A percentile compares a stretch with the other conserved stretches of the same genome.
Conservation (phyloP, 1,140 invertebrate species). For the Piezodorus guildinii region DNA sequence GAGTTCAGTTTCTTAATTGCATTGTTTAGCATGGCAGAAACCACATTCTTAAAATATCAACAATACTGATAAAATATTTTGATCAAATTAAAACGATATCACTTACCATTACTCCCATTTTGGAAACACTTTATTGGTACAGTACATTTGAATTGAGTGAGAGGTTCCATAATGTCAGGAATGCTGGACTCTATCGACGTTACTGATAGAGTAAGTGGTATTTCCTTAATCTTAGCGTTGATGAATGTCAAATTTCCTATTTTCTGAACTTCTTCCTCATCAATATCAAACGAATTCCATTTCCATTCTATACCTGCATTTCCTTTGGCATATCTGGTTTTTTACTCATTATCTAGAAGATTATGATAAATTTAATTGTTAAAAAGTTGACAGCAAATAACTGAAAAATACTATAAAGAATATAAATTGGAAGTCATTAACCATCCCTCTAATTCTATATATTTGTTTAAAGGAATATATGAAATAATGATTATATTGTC, state of each 20-base stretch:
- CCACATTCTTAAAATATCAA: no score
- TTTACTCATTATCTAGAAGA: conserved; percentile 15
- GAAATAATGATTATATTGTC: no score
- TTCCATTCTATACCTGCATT: neutral
- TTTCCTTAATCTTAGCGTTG: neutral
- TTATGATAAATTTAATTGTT: neutral
- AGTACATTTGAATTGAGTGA: neutral
- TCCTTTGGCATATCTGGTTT: conserved; percentile 15
- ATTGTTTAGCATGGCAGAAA: no score
- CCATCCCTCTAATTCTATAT: no score
- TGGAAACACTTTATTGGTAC: neutral
- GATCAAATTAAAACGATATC: no score
- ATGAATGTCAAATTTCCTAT: conserved; percentile 5
- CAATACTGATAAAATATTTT: no score
- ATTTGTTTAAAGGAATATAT: no score
- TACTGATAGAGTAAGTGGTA: neutral
- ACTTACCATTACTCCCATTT: neutral
- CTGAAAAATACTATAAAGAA: no score
- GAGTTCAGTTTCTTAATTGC: no score
- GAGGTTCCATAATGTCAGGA: conserved; percentile 1
- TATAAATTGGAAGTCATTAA: no score
- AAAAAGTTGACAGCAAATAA: no score
- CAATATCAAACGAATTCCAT: conserved; percentile 5
- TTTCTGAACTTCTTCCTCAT: neutral
- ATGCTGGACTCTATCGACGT: neutral